Evolutionary conservation across 2,888 invertebrate species (phyloP), one percentile per base, ranked within the genome.

Genomic region (Strigamia transsilvanica): DNA sequence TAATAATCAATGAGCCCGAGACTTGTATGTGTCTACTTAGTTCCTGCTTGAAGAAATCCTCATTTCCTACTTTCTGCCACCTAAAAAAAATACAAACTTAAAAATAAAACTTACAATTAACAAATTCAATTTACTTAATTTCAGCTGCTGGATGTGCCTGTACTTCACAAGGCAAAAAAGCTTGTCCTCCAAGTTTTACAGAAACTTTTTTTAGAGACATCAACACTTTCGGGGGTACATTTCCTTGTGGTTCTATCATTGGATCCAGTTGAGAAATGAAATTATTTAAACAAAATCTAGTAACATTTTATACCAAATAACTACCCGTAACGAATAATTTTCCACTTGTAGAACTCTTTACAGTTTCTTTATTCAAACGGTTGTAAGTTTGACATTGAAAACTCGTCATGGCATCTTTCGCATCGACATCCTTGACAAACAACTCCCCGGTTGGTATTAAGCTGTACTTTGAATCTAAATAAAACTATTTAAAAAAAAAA

Each of bases 401-500:
- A 56, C 18, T 34, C 6, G 81, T 38, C 38, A 34, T 81, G 10
- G 38, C 81, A 66, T 81, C 81, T 13, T 81, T 34, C 15, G 34
- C 7, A 32, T 34, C 34, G 2, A 80, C 80, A 23, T 80, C 46
- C 23, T 51, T 41, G 13, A 80, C 51, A 23, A 42, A 80, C 51
- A 81, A 34, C 27, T 66, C 66, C 21, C 66, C 81, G n/a, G 13
- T 61, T 12, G 81, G 81, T 34, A 81, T 18, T n/a, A 81, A 66
- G 38, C 34, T 56, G 32, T 81, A 81, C 34, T 81, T 81, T 34
- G 81, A 34, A 81, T 81, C 81, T 81, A 81, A 80, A 46, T 7
- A 80, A 80, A 46, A 46, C 15, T 73, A 2, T 73, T 23, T n/a
- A 79, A n/a, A 79, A 15, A 12, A 18, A 34, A 38, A 12, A 42